Evolutionary conservation across 37 sponge, comb jelly and placozoan genomes (phyloP).

Genomic region (Beroe ovata): DNA sequence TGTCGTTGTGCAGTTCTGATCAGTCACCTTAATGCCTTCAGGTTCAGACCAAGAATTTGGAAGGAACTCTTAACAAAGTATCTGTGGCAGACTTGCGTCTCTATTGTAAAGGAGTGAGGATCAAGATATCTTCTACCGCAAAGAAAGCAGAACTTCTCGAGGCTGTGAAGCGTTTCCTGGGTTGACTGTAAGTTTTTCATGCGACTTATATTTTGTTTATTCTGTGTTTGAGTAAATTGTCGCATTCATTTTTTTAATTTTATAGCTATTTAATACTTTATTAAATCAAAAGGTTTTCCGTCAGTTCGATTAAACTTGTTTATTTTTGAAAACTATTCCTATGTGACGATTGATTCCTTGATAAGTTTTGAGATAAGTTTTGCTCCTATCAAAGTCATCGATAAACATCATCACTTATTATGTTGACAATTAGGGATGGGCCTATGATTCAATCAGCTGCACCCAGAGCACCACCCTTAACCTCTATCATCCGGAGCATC

Average conservation of each 20-base stretch:
- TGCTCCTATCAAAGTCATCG: too few relatives aligned
- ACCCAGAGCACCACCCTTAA: too few relatives aligned
- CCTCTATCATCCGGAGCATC: too few relatives aligned
- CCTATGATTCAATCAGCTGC: too few relatives aligned
- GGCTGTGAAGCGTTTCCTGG: conserved; percentile 3
- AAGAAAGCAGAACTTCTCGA: conserved; percentile 34
- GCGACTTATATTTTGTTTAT: neutral
- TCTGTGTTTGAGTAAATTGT: neutral
- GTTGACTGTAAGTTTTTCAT: neutral
- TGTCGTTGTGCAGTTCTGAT: too few relatives aligned
- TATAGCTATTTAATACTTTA: neutral
- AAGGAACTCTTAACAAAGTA: conserved; percentile 43
- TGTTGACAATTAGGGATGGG: too few relatives aligned
- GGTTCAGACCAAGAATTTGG: neutral
- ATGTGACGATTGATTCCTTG: too few relatives aligned
- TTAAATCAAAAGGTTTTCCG: neutral
- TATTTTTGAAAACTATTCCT: too few relatives aligned
- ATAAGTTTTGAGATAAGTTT: too few relatives aligned
- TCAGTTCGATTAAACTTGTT: neutral
- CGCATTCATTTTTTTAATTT: neutral
- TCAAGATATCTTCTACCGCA: conserved; percentile 4
- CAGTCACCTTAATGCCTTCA: too few relatives aligned
- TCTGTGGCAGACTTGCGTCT: conserved; percentile 15
- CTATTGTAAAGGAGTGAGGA: conserved; percentile 27
- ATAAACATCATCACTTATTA: too few relatives aligned